Evolutionary conservation across 2,797 vertebrate species (phyloP), one percentile per base, ranked within the genome.

Genomic region (Manis crassicaudata): DNA sequence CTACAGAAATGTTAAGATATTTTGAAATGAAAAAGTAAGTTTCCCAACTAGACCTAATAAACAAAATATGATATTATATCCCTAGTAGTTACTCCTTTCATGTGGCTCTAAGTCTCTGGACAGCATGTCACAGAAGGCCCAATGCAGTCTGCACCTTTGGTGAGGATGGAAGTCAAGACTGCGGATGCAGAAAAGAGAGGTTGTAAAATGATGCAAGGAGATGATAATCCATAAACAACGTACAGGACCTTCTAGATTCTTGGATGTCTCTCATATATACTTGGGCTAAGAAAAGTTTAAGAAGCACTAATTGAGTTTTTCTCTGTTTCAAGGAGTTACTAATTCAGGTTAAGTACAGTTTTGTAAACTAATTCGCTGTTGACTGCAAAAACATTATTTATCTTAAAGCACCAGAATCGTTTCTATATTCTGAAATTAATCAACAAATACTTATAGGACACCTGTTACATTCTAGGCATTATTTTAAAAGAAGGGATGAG

Each of bases 1-100:
- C 86, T 93, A 72, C 6, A 63, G 88, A 65, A 70, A 80, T 94
- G 37, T 88, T 84, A 75, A 88, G 70, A 93, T 60, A 86, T 83
- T 96, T 90, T 94, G 12, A 96, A 97, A 80, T 95, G 83, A 95
- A 90, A 91, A 63, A 60, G 3, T 72, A 46, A 96, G 40, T 81
- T 90, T 79, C 46, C 23, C 70, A 85, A 68, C 60, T 80, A 93
- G 70, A 21, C 11, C 40, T 88, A 65, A 76, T 83, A 87, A 79
- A 81, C 75, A 86, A 62, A 92, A 79, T 17, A 29, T 72, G 29
- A 6, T 52, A 43, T 86, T 88, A 54, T 7, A 35, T 91, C n/a
- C 25, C n/a, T 25, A 43, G 40, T 37, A 46, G 20, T 90, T 91
- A n/a, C 29, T 88, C 16, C 93, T 60, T 87, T 90, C 60, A 20